Evolutionary conservation across 2,888 invertebrate genomes (phyloP).

Genomic region (Aleiodes alternator): DNA sequence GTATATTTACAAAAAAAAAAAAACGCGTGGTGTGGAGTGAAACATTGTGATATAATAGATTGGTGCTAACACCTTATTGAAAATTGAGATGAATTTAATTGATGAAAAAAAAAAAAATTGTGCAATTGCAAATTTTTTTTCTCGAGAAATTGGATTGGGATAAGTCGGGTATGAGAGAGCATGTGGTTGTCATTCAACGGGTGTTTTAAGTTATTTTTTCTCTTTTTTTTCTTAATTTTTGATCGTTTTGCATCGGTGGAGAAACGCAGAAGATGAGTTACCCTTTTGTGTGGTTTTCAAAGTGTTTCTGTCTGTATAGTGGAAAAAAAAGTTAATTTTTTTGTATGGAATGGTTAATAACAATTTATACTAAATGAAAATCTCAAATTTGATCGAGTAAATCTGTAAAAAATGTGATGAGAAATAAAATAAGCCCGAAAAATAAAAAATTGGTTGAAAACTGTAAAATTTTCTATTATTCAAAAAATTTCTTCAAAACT

Average conservation of each 20-base stretch:
- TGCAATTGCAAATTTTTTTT: constrained; percentile 70
- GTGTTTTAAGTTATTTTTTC: constrained; percentile 60
- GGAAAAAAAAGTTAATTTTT: too few species aligned
- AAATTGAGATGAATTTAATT: constrained; percentile 73
- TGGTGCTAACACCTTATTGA: constrained; percentile 76
- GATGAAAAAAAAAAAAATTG: constrained; percentile 61
- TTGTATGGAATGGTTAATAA: too few species aligned
- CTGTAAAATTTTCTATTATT: too few species aligned
- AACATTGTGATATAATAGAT: constrained; percentile 76
- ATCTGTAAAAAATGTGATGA: too few species aligned
- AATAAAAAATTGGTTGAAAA: too few species aligned
- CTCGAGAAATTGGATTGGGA: constrained; percentile 49
- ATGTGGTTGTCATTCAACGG: constrained; percentile 66
- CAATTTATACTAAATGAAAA: too few species aligned
- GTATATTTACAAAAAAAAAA: constrained; percentile 70
- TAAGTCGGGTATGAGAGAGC: constrained; percentile 53
- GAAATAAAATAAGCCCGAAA: too few species aligned
- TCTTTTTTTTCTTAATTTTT: too few species aligned
- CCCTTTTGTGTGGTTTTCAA: too few species aligned
- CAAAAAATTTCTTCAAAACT: too few species aligned
- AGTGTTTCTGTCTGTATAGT: too few species aligned
- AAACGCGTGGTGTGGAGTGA: constrained; percentile 75
- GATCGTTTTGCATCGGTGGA: constrained; percentile 49
- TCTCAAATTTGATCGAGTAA: too few species aligned
- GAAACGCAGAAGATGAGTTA: background rate